These are phyloP conservation scores for Rhadinocentrus ornatus DNA, from an alignment of 2,797 vertebrate species.

Conservation along the genomic window DNA sequence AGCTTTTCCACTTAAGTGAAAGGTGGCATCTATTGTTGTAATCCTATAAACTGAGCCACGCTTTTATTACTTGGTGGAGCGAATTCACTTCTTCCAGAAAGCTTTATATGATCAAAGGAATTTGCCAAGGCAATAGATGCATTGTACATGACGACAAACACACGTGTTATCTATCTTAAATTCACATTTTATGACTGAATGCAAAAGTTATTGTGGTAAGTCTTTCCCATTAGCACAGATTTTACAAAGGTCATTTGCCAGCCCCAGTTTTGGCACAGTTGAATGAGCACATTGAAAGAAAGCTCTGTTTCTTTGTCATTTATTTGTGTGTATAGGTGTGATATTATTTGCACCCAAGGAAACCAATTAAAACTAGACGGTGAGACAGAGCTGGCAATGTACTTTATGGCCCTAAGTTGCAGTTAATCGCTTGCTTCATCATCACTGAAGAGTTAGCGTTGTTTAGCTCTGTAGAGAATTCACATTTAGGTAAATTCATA, in stretches of 20 bases:
- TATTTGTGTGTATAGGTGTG: constrained; percentile 45
- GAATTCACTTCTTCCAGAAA: constrained; percentile 50
- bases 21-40: constrained; percentile 65
- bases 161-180: constrained; percentile 64
- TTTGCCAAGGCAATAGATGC: constrained; percentile 65
- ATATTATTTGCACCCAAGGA: constrained; percentile 57
- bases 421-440: constrained; percentile 39
- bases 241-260: constrained; percentile 64
- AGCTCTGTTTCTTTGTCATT: constrained; percentile 65
- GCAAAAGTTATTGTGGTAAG: constrained; percentile 65
- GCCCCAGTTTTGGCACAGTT: constrained; percentile 55
- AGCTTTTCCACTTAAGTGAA: constrained; percentile 30
- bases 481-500: neutral
- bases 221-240: constrained; percentile 57
- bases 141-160: constrained; percentile 65
- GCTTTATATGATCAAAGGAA: constrained; percentile 65
- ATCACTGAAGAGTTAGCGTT: constrained; percentile 11
- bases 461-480: constrained; percentile 1
- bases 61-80: constrained; percentile 63
- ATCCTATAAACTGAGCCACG: constrained; percentile 57
- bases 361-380: constrained; percentile 46
- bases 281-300: constrained; percentile 64
- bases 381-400: constrained; percentile 37
- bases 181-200: constrained; percentile 66
- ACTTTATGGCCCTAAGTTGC: constrained; percentile 43